These are phyloP conservation scores for Cuculus canorus DNA, from an alignment of 2,797 vertebrate genomes.

Conservation along the genomic window DNA sequence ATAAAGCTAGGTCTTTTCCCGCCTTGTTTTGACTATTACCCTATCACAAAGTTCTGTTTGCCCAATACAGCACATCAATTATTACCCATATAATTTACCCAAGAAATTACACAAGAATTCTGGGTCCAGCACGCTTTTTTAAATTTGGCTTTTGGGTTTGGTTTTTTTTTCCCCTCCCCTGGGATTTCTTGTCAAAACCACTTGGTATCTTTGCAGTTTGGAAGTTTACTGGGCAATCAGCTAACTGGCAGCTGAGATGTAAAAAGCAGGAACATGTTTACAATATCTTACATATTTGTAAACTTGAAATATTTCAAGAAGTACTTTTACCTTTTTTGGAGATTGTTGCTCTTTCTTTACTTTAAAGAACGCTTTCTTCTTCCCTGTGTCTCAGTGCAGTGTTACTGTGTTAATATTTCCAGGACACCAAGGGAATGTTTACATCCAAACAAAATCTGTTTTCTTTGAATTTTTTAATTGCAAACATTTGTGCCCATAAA, in stretches of 20 bases:
- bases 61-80: not conserved
- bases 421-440: conserved; percentile 9
- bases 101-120: no score
- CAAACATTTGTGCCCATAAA: not conserved
- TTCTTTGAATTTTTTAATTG: not conserved
- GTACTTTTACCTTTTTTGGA: not conserved
- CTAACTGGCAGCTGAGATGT: not conserved
- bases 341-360: not conserved
- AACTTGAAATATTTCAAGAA: conserved; percentile 10
- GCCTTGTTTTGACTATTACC: not conserved
- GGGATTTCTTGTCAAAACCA: not conserved
- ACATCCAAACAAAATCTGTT: conserved; percentile 7
- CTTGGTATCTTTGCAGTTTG: not conserved
- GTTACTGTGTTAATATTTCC: conserved; percentile 26
- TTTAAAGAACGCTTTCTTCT: not conserved
- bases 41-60: rapidly evolving
- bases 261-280: not conserved
- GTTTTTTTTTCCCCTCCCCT: not conserved
- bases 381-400: not conserved
- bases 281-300: not conserved
- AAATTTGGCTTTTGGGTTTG: not conserved
- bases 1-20: not conserved
- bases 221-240: not conserved
- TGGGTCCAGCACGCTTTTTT: not conserved
- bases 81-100: not conserved